Base-by-base conservation (phyloP, 1,140 invertebrate genomes). In the Formica selysi region DNA sequence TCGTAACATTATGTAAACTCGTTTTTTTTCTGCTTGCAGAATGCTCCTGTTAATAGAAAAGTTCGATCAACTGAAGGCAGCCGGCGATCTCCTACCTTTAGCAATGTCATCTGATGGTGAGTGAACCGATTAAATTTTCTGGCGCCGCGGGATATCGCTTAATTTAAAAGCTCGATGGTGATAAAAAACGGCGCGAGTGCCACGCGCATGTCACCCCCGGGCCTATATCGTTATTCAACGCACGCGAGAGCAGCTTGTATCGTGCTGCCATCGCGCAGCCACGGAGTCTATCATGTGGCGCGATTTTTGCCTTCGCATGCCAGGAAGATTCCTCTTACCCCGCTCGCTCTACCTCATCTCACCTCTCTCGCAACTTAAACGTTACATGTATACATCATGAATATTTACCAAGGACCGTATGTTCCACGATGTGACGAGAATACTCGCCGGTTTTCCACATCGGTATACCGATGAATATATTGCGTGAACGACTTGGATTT, bases 1-100 rank as follows among this genome's bases (percentile, higher is more conserved):
- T 38, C 19, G 32, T 29, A 41, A 51, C 44, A 19, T 62, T 64
- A 51, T 36, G 19, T 64, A 51, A 71, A 64, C 13, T 54, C 7
- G 1, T n/a, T 13, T 41, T 16, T 3, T 7, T 22, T 84, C 61
- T 62, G 38, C 41, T 89, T 93, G 85, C 81, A 95, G 95, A 84
- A 98, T 94, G 96, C 96, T 78, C 92, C 96, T 87, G 65, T 93
- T 99, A 26, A 97, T 98, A 89, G 96, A 97, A 78, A 98, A 97
- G 94, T 99, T 99, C 95, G 98, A 99, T 95, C 98, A 99, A 93
- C 96, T 98, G 36, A 97, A 97, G 90, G 96, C 96, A 51, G 97
- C 97, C 19, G 98, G 98, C 0, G 96, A 98, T 65, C 94, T 99
- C 91, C 92, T 98, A 90, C 97, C 97, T 13, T 97, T 98, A 68